Conservation (phyloP, 2,113 vertebrate species). For the Scalopus aquaticus region DNA sequence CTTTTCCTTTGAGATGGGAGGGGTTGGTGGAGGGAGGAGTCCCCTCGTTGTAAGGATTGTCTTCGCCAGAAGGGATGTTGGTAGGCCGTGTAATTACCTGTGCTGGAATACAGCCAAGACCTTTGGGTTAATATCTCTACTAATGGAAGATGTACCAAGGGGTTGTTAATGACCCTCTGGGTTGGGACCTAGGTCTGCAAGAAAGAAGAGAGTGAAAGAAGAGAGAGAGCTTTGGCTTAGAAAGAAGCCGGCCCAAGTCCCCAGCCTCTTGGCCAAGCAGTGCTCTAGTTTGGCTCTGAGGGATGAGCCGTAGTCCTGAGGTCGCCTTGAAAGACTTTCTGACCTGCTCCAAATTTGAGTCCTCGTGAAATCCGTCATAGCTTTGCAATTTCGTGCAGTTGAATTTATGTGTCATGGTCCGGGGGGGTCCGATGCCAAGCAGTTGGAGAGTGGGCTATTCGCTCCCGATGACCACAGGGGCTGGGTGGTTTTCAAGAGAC, state of each 20-base stretch:
- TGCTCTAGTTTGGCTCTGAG: not conserved
- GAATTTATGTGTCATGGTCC: not conserved
- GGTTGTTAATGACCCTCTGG: slow-evolving; percentile 21
- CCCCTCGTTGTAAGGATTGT: not conserved
- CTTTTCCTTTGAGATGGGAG: not conserved
- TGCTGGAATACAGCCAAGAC: slow-evolving; percentile 12
- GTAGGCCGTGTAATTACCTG: slow-evolving; percentile 4
- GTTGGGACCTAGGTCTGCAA: slow-evolving; percentile 16
- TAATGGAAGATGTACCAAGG: slow-evolving; percentile 17
- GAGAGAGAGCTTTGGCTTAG: not conserved
- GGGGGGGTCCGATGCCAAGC: too few species aligned
- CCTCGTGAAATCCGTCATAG: not conserved
- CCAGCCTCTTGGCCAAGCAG: not conserved
- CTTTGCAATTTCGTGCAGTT: not conserved
- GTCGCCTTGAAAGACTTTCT: not conserved
- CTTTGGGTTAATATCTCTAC: slow-evolving; percentile 39
- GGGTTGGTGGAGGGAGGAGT: not conserved
- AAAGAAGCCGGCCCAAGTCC: not conserved
- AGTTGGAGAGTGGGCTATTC: not conserved
- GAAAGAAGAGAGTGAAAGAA: slow-evolving; percentile 23
- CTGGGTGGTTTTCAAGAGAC: not conserved
- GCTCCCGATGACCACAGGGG: not conserved
- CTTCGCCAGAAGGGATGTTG: not conserved
- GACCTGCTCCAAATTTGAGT: rapidly evolving
- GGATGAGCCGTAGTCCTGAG: not conserved